phyloP scores from a whole-genome alignment of 2,888 invertebrate species.

The Drosophila niveifrons region DNA sequence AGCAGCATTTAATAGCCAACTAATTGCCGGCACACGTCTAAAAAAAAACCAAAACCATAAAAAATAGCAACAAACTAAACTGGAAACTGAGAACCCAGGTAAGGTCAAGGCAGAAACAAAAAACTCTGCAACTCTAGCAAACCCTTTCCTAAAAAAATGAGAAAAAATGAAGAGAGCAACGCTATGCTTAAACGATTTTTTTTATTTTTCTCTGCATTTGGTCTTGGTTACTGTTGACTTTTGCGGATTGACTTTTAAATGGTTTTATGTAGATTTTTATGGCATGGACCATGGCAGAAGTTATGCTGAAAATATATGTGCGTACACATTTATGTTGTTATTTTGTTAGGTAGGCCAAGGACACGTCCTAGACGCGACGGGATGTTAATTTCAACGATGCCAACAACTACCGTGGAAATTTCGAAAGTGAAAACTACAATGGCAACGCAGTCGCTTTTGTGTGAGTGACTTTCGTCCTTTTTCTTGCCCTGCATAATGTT shows the following conservation, averaged over 20 bases:
- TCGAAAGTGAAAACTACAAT: slow-evolving; percentile 77
- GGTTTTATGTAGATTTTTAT: slow-evolving; percentile 80
- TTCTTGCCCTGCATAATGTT: slow-evolving; percentile 76
- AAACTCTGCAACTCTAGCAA: slow-evolving; percentile 16
- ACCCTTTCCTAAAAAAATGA: slow-evolving; percentile 64
- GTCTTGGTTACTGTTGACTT: slow-evolving; percentile 47
- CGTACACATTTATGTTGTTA: neutral
- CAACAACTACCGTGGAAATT: slow-evolving; percentile 74
- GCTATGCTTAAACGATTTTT: neutral
- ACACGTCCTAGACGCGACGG: slow-evolving; percentile 50
- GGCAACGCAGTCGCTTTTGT: slow-evolving; percentile 33
- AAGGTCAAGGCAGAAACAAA: slow-evolving; percentile 17
- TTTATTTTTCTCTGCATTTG: slow-evolving; percentile 11
- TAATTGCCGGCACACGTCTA: slow-evolving; percentile 76
- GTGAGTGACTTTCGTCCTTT: slow-evolving; percentile 4
- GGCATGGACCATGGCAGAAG: slow-evolving; percentile 58
- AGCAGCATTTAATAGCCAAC: slow-evolving; percentile 53
- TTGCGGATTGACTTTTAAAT: slow-evolving; percentile 83
- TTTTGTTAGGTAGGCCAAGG: slow-evolving; percentile 69
- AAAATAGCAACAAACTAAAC: slow-evolving; percentile 35
- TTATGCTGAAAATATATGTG: slow-evolving; percentile 54
- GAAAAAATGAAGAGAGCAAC: slow-evolving; percentile 30
- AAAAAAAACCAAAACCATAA: slow-evolving; percentile 55
- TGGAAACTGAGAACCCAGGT: slow-evolving; percentile 8
- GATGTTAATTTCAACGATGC: slow-evolving; percentile 66